Evolutionary conservation across 2,888 invertebrate genomes (phyloP).

Genomic region (Troilus luridus): DNA sequence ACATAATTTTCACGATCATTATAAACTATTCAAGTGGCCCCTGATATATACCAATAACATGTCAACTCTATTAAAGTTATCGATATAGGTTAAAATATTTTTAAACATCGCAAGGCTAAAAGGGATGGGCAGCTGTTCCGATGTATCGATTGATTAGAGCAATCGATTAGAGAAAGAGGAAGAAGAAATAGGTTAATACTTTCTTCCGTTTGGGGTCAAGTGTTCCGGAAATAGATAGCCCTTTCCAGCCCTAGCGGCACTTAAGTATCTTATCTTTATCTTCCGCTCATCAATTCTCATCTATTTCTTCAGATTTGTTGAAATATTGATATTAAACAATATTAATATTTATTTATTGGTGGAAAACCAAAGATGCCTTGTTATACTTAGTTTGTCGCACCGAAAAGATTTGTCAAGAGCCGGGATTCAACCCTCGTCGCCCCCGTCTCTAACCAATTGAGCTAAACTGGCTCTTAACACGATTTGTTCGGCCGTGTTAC

Average conservation of each 20-base stretch:
- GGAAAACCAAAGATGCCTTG: too few species aligned
- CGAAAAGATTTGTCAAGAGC: too few species aligned
- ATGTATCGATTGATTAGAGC: not conserved
- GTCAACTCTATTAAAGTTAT: too few species aligned
- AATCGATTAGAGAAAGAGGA: not conserved
- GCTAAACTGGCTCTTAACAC: too few species aligned
- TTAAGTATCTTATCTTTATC: not conserved
- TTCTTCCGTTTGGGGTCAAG: not conserved
- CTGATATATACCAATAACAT: too few species aligned
- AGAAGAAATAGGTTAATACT: conserved; percentile 32
- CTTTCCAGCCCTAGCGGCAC: not conserved
- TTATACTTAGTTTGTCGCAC: too few species aligned
- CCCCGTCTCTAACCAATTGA: too few species aligned
- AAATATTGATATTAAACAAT: not conserved
- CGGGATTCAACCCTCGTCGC: too few species aligned
- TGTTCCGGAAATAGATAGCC: conserved; percentile 16
- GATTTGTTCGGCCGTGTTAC: too few species aligned
- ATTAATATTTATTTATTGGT: too few species aligned
- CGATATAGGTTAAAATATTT: not conserved
- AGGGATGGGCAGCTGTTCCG: not conserved
- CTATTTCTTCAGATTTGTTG: not conserved
- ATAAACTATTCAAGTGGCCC: too few species aligned
- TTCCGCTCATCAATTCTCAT: not conserved
- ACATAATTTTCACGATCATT: too few species aligned
- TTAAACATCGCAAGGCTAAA: not conserved